A percentile compares a stretch with the other conserved stretches of the same genome.
Evolutionary conservation across 2,888 invertebrate species (phyloP).

Genomic region (Lasioglossum morio): DNA sequence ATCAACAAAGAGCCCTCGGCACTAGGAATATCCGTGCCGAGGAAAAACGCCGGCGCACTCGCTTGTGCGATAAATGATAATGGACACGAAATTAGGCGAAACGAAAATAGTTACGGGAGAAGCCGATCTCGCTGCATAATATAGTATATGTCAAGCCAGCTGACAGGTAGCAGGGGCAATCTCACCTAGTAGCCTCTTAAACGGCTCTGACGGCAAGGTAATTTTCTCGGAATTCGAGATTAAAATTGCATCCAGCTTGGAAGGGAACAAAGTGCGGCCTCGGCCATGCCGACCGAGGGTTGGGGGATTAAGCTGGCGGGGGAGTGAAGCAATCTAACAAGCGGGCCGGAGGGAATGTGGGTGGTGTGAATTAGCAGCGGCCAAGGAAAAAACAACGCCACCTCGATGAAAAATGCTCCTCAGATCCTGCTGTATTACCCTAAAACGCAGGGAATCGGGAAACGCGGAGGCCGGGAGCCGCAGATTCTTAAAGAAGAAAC

Average conservation of each 20-base stretch:
- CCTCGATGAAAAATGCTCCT: slow-evolving; percentile 58
- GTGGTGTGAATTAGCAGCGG: slow-evolving; percentile 74
- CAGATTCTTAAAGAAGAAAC: background rate
- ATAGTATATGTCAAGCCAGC: slow-evolving; percentile 78
- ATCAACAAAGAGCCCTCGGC: slow-evolving; percentile 18
- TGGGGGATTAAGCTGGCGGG: slow-evolving; percentile 19
- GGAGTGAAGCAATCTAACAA: slow-evolving; percentile 68
- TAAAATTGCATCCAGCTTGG: slow-evolving; percentile 82
- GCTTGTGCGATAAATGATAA: slow-evolving; percentile 50
- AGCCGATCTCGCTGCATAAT: slow-evolving; percentile 77
- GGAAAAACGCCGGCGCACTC: slow-evolving; percentile 4
- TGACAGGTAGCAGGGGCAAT: slow-evolving; percentile 82
- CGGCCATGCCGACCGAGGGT: slow-evolving; percentile 9
- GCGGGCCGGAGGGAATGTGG: slow-evolving; percentile 56
- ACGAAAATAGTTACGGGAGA: slow-evolving; percentile 76
- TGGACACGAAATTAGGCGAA: slow-evolving; percentile 63
- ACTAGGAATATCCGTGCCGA: background rate
- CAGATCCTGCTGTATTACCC: slow-evolving; percentile 53
- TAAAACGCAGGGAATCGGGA: slow-evolving; percentile 37
- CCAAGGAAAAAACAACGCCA: slow-evolving; percentile 65
- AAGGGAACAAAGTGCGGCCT: slow-evolving; percentile 61
- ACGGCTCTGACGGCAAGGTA: slow-evolving; percentile 82
- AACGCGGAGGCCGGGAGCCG: too few species aligned
- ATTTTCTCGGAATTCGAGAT: slow-evolving; percentile 84
- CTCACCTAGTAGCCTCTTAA: slow-evolving; percentile 82